These are phyloP conservation scores for Trichogramma evanescens DNA, from an alignment of 2,888 invertebrate genomes.

Conservation along the genomic window DNA sequence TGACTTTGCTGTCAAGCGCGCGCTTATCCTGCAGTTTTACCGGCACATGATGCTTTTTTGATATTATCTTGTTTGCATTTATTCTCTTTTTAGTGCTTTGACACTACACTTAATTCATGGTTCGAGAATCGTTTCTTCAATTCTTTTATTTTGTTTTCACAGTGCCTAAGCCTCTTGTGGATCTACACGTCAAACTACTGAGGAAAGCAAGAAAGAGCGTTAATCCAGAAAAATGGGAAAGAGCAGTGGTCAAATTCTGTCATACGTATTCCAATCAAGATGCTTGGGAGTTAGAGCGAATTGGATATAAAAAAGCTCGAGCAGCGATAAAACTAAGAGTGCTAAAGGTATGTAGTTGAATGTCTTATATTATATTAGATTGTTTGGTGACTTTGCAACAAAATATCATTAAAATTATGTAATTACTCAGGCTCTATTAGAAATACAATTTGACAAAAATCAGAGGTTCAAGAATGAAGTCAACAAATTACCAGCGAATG, in stretches of 20 bases:
- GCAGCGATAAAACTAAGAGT: constrained; percentile 81
- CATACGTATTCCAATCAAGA: constrained; percentile 84
- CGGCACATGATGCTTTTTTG: too few relatives aligned
- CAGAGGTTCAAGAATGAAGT: constrained; percentile 85
- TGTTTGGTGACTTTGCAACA: constrained; percentile 1
- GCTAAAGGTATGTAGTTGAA: constrained; percentile 63
- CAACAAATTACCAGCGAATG: constrained; percentile 68
- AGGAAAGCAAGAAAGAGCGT: constrained; percentile 79
- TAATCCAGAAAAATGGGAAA: constrained; percentile 84
- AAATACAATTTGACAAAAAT: constrained; percentile 92
- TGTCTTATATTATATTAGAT: neutral
- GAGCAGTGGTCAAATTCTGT: constrained; percentile 81
- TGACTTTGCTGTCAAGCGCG: too few relatives aligned
- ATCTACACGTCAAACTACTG: constrained; percentile 82
- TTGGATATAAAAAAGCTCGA: constrained; percentile 89
- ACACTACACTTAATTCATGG: too few relatives aligned
- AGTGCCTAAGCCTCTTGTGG: constrained; percentile 78
- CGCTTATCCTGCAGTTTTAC: too few relatives aligned
- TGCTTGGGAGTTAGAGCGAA: constrained; percentile 92
- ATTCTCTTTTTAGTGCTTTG: too few relatives aligned
- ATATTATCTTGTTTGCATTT: too few relatives aligned
- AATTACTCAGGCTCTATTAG: constrained; percentile 68
- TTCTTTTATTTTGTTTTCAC: constrained; percentile 34
- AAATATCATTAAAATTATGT: neutral
- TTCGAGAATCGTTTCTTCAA: too few relatives aligned